Conservation (phyloP, 2,888 invertebrate genomes). For the Ornithoptera alexandrae region DNA sequence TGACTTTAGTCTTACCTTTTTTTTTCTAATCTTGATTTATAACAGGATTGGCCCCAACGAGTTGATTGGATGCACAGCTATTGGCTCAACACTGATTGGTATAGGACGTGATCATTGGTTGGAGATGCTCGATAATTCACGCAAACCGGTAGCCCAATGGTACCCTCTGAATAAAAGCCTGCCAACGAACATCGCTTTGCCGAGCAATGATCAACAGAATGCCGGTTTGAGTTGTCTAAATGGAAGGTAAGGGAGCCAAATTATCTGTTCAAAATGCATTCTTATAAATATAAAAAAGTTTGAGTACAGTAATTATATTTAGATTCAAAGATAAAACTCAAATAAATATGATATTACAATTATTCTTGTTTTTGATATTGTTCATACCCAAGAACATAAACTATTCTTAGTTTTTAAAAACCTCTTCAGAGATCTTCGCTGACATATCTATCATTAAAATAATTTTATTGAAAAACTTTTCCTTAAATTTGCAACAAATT, state of each 20-base stretch:
- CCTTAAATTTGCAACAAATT: conserved; percentile 32
- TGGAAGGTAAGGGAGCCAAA: conserved; percentile 76
- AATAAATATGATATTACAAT: too few relatives aligned
- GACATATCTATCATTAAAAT: not conserved
- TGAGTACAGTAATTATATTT: not conserved
- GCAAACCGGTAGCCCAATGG: conserved; percentile 92
- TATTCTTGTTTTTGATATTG: too few relatives aligned
- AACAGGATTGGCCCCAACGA: conserved; percentile 92
- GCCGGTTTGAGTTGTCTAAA: conserved; percentile 84
- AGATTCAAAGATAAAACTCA: too few relatives aligned
- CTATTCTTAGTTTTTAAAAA: too few relatives aligned
- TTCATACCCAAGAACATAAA: too few relatives aligned
- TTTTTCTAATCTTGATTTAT: conserved; percentile 15
- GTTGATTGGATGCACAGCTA: conserved; percentile 90
- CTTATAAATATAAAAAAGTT: not conserved
- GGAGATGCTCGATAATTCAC: conserved; percentile 89
- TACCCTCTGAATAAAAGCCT: conserved; percentile 87
- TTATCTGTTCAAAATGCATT: not conserved
- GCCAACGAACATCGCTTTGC: conserved; percentile 80
- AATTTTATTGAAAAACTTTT: not conserved
- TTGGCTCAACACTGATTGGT: conserved; percentile 87
- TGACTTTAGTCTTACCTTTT: too few relatives aligned
- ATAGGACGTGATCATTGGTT: conserved; percentile 91
- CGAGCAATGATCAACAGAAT: conserved; percentile 79
- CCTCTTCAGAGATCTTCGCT: too few relatives aligned